A percentile compares a stretch with the other conserved stretches of the same genome.
Evolutionary conservation across 2,888 invertebrate species (phyloP).

Genomic region (Hypsopygia costalis): DNA sequence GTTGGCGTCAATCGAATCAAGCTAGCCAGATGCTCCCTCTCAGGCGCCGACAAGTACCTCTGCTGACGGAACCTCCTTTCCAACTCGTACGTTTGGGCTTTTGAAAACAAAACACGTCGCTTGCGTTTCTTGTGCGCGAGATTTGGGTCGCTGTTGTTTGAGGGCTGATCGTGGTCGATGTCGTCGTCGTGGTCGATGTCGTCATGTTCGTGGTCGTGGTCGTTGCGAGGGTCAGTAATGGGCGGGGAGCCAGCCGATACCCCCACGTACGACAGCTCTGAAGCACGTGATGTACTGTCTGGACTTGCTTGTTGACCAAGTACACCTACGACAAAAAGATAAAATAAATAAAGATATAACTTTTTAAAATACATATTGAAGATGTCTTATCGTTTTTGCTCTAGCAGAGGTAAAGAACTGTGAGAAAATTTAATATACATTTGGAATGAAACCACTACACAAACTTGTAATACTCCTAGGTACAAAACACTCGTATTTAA

Average conservation of each 20-base stretch:
- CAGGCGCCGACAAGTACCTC: constrained; percentile 97
- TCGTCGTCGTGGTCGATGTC: constrained; percentile 80
- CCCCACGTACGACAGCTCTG: constrained; percentile 83
- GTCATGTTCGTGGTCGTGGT: constrained; percentile 46
- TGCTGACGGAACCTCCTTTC: constrained; percentile 97
- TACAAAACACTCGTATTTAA: constrained; percentile 52
- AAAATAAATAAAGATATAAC: background rate
- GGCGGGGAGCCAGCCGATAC: constrained; percentile 61
- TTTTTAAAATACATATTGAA: background rate
- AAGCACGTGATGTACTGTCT: constrained; percentile 93
- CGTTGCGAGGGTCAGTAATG: constrained; percentile 46
- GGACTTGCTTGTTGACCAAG: constrained; percentile 89
- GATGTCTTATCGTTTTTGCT: background rate
- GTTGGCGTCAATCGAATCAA: constrained; percentile 97
- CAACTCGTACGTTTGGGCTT: constrained; percentile 97
- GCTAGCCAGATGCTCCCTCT: constrained; percentile 97
- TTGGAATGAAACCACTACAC: constrained; percentile 32
- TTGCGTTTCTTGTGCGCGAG: constrained; percentile 93
- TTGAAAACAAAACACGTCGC: constrained; percentile 97
- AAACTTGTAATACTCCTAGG: constrained; percentile 28
- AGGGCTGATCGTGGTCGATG: constrained; percentile 65
- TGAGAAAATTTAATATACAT: background rate
- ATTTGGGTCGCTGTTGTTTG: constrained; percentile 59
- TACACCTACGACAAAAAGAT: constrained; percentile 54
- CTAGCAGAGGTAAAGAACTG: too few relatives aligned